These are phyloP conservation scores for Anoplolepis gracilipes DNA, from an alignment of 1,140 invertebrate genomes.

Conservation along the genomic window DNA sequence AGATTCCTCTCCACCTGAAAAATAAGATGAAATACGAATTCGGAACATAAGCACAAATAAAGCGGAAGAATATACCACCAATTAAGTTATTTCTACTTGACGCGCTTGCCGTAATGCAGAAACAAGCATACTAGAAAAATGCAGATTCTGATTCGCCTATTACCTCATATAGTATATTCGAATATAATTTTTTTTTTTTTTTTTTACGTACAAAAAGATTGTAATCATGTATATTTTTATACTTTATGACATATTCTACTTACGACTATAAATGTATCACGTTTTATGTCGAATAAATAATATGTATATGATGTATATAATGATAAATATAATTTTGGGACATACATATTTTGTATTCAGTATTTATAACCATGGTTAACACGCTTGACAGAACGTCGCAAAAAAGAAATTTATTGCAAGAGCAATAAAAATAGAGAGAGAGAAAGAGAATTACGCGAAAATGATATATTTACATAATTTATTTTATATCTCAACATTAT, in stretches of 20 bases:
- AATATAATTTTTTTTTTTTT: neutral
- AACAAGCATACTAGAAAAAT: neutral
- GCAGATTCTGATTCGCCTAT: neutral
- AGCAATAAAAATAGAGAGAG: conserved; percentile 37
- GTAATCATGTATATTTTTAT: conserved; percentile 34
- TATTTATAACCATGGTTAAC: neutral
- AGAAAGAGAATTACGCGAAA: conserved; percentile 67
- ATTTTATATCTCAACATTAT: conserved; percentile 85
- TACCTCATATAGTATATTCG: conserved; percentile 23
- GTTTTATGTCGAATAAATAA: neutral
- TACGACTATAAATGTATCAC: neutral
- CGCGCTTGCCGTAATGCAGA: neutral
- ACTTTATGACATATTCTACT: neutral
- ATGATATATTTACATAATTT: conserved; percentile 84
- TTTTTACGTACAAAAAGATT: conserved; percentile 33
- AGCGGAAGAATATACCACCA: neutral
- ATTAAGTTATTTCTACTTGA: neutral
- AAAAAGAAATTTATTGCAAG: neutral
- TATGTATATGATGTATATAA: conserved; percentile 5
- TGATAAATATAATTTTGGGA: neutral
- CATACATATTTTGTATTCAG: neutral
- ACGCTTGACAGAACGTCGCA: neutral
- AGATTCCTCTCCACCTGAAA: conserved; percentile 9
- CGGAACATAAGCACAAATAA: neutral
- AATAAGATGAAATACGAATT: neutral